These are phyloP conservation scores for Peromyscus aztecus DNA, from an alignment of 2,797 vertebrate species.

Conservation along the genomic window DNA sequence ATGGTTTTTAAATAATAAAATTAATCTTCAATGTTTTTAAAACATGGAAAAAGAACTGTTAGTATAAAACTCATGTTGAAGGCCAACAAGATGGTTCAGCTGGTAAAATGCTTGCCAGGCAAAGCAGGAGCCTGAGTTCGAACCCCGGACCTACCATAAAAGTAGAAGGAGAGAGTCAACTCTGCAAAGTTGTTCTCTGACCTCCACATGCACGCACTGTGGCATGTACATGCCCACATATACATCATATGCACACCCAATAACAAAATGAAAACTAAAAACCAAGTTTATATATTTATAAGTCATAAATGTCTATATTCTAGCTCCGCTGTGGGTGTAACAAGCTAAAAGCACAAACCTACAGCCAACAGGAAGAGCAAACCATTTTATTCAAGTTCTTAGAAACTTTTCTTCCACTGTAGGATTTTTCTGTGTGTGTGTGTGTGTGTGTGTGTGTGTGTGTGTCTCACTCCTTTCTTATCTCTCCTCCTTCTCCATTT, in stretches of 20 bases:
- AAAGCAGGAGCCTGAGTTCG: neutral
- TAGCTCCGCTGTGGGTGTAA: neutral
- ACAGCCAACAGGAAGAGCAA: neutral
- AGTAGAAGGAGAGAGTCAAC: neutral
- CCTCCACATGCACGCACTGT: neutral
- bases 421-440: neutral
- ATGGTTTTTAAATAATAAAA: neutral
- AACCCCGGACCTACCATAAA: neutral
- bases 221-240: neutral
- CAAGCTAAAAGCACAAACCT: neutral
- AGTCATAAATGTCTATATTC: slow-evolving; percentile 1
- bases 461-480: neutral
- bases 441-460: neutral
- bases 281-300: slow-evolving; percentile 11
- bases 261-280: slow-evolving; percentile 12
- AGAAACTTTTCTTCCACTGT: neutral
- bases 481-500: neutral
- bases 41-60: neutral
- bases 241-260: neutral
- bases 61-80: slow-evolving; percentile 39
- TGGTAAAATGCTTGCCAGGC: neutral
- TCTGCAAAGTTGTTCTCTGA: neutral
- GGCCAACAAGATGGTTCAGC: neutral
- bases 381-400: slow-evolving; percentile 1
- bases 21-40: neutral